A percentile compares a stretch with the other conserved stretches of the same genome.
These are phyloP conservation scores for Coturnix japonica DNA, from an alignment of 2,113 vertebrate species.

Conservation along the genomic window DNA sequence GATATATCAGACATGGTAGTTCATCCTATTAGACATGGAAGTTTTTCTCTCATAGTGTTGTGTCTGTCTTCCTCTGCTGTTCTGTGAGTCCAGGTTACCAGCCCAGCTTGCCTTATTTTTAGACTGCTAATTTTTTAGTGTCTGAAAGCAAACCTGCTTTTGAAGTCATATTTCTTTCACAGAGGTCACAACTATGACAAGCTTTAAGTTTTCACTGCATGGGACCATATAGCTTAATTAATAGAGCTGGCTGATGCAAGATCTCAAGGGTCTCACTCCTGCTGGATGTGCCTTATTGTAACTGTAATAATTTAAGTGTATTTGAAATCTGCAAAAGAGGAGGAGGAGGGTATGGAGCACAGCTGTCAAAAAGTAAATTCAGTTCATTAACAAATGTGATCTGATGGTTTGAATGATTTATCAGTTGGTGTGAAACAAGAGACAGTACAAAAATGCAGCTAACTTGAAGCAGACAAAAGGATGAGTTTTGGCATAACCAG, in stretches of 20 bases:
- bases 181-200: not conserved
- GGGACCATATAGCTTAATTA: not conserved
- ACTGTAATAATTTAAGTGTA: not conserved
- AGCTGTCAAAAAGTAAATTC: conserved; percentile 15
- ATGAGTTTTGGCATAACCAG: not conserved
- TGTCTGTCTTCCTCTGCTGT: not conserved
- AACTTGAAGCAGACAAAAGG: not conserved
- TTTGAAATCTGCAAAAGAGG: conserved; percentile 4
- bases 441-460: not conserved
- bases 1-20: not conserved
- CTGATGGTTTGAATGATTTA: not conserved
- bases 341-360: not conserved
- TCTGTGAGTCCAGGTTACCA: not conserved
- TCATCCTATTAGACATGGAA: not conserved
- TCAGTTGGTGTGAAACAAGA: not conserved
- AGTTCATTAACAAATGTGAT: not conserved
- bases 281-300: conserved; percentile 21
- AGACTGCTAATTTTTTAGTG: not conserved
- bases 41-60: not conserved
- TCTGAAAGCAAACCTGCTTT: not conserved
- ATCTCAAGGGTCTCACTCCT: not conserved
- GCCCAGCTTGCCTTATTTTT: not conserved
- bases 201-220: not conserved
- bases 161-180: not conserved
- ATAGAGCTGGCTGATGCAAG: not conserved